A percentile compares a stretch with the other conserved stretches of the same genome.
These are phyloP conservation scores for Pachyrhynchus sulphureomaculatus DNA, from an alignment of 1,140 invertebrate genomes.

Conservation along the genomic window DNA sequence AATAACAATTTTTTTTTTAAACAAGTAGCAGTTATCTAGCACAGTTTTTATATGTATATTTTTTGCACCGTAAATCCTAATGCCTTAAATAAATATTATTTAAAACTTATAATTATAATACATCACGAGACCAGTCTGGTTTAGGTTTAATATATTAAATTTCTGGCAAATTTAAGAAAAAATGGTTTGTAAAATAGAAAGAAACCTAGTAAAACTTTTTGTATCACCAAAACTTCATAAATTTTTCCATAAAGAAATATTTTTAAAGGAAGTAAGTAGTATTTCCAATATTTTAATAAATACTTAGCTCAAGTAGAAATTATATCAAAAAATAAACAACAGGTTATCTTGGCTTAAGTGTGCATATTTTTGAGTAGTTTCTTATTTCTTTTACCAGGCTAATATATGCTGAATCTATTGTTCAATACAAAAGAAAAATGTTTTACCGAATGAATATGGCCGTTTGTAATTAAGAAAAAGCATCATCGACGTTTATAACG, in stretches of 20 bases:
- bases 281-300: too few relatives aligned
- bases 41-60: neutral
- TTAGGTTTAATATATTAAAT: slow-evolving; percentile 20
- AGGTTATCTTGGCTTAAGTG: too few relatives aligned
- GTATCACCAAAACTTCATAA: slow-evolving; percentile 14
- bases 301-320: too few relatives aligned
- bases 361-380: too few relatives aligned
- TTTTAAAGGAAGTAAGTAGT: too few relatives aligned
- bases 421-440: too few relatives aligned
- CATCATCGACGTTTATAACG: too few relatives aligned
- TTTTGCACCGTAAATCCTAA: neutral
- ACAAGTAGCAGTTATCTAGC: neutral
- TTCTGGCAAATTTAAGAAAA: neutral
- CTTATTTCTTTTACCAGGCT: too few relatives aligned
- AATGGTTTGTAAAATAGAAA: neutral
- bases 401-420: too few relatives aligned
- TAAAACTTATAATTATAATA: slow-evolving; percentile 29
- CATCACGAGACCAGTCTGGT: slow-evolving; percentile 40
- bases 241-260: slow-evolving; percentile 4
- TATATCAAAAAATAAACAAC: too few relatives aligned
- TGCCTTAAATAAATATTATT: slow-evolving; percentile 4
- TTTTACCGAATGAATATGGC: too few relatives aligned
- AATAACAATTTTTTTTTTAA: slow-evolving; percentile 1
- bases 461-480: too few relatives aligned
- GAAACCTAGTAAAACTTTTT: neutral